Base-by-base conservation (phyloP, 2,113 vertebrate species). In the Laticauda colubrina region DNA sequence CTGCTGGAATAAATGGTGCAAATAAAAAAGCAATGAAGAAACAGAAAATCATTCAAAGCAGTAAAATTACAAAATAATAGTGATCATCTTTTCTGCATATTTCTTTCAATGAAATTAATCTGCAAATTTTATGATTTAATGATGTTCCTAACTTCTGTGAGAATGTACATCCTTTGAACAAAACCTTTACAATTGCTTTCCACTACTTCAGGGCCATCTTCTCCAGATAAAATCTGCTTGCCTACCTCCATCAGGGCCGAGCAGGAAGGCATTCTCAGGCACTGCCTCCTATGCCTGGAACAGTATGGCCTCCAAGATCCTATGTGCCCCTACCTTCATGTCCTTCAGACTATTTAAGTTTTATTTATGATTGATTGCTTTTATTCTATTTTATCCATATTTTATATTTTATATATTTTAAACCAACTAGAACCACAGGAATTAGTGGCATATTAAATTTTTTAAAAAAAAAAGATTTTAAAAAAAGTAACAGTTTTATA, bases 1-100 rank as follows among this genome's bases (percentile, higher is more conserved):
- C 99, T 99, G 98, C 96, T 95, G 97, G 97, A 97, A 97, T 97
- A 98, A 98, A 98, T 97, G 97, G 97, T 98, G 97, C 97, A 98
- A 98, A 98, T 97, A 97, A 97, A 97, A 97, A 98, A 97, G 97
- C 96, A 97, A 98, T 97, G 97, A 97, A 97, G 97, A 97, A 98
- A 97, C 97, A 98, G 96, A 98, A 98, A 98, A 97, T 97, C 97
- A 97, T 97, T 97, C 93, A 97, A 98, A 97, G 97, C 97, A 97
- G 96, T 97, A 97, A 93, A 97, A 97, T 95, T 97, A 95, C 94
- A 97, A 97, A 96, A 96, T 97, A 96, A 97, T 97, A 97, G 96
- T 96, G 97, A 97, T 96, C 96, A 96, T 96, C 95, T 96, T 96
- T 95, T 89, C 91, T 94, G 93, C 23, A 97, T 91, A 96, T 95